Evolutionary conservation across 2,797 vertebrate species (phyloP).

Genomic region (Xerus rutilus): DNA sequence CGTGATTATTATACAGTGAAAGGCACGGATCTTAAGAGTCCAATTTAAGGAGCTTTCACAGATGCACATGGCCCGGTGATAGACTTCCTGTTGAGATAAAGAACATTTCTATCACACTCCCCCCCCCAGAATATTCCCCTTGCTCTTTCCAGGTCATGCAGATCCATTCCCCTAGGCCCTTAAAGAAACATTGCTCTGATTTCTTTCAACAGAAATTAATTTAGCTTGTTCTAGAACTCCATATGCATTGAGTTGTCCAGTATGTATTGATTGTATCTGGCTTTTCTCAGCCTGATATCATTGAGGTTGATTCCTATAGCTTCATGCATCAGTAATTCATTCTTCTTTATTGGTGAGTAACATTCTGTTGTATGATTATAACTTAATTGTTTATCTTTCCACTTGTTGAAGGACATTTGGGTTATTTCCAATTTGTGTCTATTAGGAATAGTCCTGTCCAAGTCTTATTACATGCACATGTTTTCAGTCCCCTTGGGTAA

Average conservation of each 20-base stretch:
- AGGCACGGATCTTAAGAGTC: constrained; percentile 32
- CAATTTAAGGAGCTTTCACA: constrained; percentile 42
- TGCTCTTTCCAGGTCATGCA: not conserved
- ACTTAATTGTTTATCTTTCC: constrained; percentile 6
- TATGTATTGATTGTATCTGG: not conserved
- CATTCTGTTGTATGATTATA: not conserved
- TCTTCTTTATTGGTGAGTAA: not conserved
- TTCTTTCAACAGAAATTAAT: constrained; percentile 50
- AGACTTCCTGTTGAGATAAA: not conserved
- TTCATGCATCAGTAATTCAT: not conserved
- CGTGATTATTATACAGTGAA: constrained; percentile 37
- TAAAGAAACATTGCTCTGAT: not conserved
- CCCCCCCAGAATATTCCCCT: not conserved
- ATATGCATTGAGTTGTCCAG: not conserved
- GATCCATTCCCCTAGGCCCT: not conserved
- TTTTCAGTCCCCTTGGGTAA: constrained; percentile 39
- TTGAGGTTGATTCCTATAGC: not conserved
- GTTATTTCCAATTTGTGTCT: not conserved
- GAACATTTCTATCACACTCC: not conserved
- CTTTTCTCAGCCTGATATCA: not conserved
- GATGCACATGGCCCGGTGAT: not conserved
- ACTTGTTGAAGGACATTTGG: constrained; percentile 37
- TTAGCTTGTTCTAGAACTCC: not conserved
- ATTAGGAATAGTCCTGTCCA: not conserved
- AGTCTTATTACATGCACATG: not conserved